phyloP scores from a whole-genome alignment of 2,113 vertebrate genomes.

The Benitochromis conjunctus region DNA sequence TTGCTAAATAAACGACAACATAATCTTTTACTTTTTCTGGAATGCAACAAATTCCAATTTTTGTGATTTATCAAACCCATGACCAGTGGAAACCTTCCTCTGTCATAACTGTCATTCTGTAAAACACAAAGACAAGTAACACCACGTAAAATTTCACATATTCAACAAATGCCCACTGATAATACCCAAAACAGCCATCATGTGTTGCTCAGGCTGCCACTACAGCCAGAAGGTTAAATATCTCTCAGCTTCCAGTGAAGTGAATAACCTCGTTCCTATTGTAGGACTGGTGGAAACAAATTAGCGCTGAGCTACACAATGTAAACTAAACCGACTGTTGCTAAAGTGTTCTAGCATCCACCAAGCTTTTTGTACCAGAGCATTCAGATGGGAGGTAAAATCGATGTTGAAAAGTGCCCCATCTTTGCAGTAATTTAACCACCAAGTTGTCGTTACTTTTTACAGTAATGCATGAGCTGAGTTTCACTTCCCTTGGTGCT shows the following conservation, averaged over 20 bases:
- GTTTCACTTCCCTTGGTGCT: background rate
- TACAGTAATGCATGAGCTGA: background rate
- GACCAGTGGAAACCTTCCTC: background rate
- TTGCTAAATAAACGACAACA: background rate
- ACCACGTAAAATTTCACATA: background rate
- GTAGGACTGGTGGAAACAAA: background rate
- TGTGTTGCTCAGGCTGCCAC: background rate
- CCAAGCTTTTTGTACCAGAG: background rate
- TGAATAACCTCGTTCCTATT: background rate
- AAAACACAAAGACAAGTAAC: background rate
- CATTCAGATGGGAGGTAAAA: background rate
- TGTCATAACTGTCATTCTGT: background rate
- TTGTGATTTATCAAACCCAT: background rate
- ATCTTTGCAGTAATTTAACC: background rate
- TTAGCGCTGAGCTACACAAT: background rate
- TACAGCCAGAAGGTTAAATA: background rate
- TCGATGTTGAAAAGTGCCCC: background rate
- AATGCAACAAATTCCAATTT: background rate
- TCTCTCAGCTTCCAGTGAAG: background rate
- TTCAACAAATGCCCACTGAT: background rate
- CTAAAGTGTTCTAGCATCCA: background rate
- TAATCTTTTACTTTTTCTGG: background rate
- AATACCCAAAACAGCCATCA: constrained; percentile 9
- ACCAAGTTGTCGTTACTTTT: background rate
- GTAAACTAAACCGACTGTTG: background rate